Evolutionary conservation across 2,113 vertebrate genomes (phyloP).

Genomic region (Mohoua ochrocephala): DNA sequence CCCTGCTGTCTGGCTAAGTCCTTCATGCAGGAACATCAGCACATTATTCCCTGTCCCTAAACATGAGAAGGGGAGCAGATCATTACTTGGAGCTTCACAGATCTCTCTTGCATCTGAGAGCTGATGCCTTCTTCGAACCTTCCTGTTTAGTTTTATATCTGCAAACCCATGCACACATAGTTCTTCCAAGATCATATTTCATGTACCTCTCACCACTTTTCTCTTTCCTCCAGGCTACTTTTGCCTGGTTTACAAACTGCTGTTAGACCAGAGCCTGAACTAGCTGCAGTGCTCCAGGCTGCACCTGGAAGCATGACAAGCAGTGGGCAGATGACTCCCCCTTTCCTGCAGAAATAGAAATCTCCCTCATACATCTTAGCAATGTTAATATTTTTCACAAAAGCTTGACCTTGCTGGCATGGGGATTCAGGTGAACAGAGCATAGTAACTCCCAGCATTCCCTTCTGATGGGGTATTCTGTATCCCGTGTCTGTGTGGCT

Average conservation of each 20-base stretch:
- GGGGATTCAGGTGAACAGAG: background rate
- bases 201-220: background rate
- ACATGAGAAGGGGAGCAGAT: background rate
- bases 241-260: background rate
- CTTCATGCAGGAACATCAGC: background rate
- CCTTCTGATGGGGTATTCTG: background rate
- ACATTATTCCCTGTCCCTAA: background rate
- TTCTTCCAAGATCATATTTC: background rate
- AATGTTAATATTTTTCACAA: background rate
- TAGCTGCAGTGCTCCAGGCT: background rate
- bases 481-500: fast-evolving
- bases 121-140: background rate
- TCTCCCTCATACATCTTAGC: background rate
- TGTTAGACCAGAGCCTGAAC: background rate
- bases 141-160: background rate
- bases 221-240: background rate
- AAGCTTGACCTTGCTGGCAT: background rate
- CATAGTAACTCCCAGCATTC: background rate
- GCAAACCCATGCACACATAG: background rate
- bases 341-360: background rate
- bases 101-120: background rate
- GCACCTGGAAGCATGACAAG: background rate
- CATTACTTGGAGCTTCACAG: background rate
- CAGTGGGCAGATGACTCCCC: background rate
- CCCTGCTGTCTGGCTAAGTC: background rate